Evolutionary conservation across 1,140 invertebrate species (phyloP), one percentile per base, ranked within the genome.

Genomic region (Pogonomyrmex californicus): DNA sequence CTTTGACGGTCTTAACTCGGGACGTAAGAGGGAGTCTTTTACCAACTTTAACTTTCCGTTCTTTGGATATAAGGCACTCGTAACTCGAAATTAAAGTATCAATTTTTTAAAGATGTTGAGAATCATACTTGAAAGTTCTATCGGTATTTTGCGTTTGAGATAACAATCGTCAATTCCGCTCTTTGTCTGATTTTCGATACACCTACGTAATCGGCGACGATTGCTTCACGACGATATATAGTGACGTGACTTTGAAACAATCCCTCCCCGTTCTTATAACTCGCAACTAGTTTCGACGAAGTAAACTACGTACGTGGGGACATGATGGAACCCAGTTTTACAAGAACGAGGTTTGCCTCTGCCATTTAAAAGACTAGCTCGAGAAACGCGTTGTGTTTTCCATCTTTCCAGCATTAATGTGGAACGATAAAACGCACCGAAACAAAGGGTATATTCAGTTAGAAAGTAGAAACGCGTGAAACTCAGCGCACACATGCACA

Each of bases 381-480:
- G 66, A 60, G 66, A 82, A 82, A 60, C 14, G 65, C 41, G 54
- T 60, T 60, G 44, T 14, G 17, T 82, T 73, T 71, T 82, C 36
- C 66, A 58, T 82, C 49, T 71, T 73, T 82, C 65, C 38, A 71
- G 30, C 38, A 73, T 82, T 60, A 58, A 56, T 58, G 38, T 71
- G 17, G 36, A 51, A 66, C 77, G 44, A 79, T 79, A 54, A 79
- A 68, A 51, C n/a, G 23, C 62, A 41, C n/a, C 38, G 66, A 82
- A 71, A 82, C 65, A 71, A 82, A 82, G 38, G 38, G 17, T 71
- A 82, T 17, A 4, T 79, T 30, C 36, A 68, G 66, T 58, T 82
- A 82, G 79, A 82, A 82, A 82, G 79, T 71, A 82, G 79, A 82
- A 82, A 58, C 51, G 66, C 23, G 63, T 36, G 77, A 65, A 33